Evolutionary conservation across 2,888 invertebrate species (phyloP).

Genomic region (Falcaria lacertinaria): DNA sequence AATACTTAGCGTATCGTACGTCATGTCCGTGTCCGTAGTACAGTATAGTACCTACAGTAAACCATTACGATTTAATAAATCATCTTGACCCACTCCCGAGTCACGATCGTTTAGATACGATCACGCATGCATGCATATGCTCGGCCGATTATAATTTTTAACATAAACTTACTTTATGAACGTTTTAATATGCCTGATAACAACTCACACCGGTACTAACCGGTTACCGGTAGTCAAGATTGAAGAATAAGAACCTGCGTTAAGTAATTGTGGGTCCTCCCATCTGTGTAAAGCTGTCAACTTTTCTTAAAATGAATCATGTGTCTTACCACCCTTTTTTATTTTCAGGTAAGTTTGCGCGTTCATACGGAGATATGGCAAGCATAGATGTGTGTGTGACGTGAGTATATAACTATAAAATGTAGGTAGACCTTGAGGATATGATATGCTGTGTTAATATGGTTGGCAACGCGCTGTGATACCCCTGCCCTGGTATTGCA

Average conservation of each 20-base stretch:
- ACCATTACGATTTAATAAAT: constrained; percentile 55
- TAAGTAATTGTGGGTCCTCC: too few relatives aligned
- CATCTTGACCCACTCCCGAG: constrained; percentile 62
- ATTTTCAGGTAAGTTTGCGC: constrained; percentile 42
- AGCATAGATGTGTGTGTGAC: too few relatives aligned
- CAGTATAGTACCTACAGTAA: constrained; percentile 29
- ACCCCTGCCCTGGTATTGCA: too few relatives aligned
- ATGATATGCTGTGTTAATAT: too few relatives aligned
- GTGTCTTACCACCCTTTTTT: too few relatives aligned
- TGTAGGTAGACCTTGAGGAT: too few relatives aligned
- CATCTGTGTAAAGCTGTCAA: too few relatives aligned
- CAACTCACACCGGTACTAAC: neutral
- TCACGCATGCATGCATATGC: constrained; percentile 24
- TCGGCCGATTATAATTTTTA: neutral
- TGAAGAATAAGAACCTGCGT: neutral
- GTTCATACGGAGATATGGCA: neutral
- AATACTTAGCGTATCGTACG: constrained; percentile 15
- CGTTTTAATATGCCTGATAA: neutral
- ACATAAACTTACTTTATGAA: neutral
- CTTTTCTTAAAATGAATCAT: too few relatives aligned
- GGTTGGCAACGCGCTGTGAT: too few relatives aligned
- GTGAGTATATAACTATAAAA: too few relatives aligned
- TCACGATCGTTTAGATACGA: constrained; percentile 43
- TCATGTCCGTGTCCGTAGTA: constrained; percentile 38
- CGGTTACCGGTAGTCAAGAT: neutral